Base-by-base conservation (phyloP, 2,797 vertebrate genomes). In the Lepidocolaptes lacrymiger region DNA sequence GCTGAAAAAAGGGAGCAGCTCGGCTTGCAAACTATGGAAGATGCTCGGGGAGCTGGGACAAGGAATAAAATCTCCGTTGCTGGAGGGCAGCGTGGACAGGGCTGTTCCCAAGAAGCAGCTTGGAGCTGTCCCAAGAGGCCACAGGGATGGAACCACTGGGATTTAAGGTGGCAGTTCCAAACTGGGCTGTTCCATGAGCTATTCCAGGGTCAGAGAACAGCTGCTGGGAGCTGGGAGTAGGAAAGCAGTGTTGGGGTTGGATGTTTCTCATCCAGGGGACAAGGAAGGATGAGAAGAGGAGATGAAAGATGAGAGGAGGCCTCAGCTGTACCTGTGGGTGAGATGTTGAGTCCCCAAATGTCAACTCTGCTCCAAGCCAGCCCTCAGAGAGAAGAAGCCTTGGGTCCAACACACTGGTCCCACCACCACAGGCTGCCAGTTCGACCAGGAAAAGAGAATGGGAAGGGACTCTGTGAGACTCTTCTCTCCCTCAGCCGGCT, bases 21-120 rank as follows among this genome's bases (percentile, higher is more conserved):
- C 73, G 75, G 10, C 17, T 90, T 79, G 48, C 17, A 49, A 85
- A 89, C 8, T 18, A 5, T 10, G 8, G 51, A 72, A 63, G 16
- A 6, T 18, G 18, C 20, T 48, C 0, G 0, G 9, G 55, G 12
- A 88, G 30, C 10, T 61, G 56, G 5, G 14, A 21, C 44, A 37
- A 2, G 1, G 28, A 43, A 52, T 71, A 41, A 78, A 28, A n/a
- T 17, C 17, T 59, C 61, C 8, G 1, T 17, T 10, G 16, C 34
- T 76, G 82, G 18, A 76, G 23, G 30, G 15, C 15, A 58, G 6
- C 1, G 0, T 19, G 44, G 20, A n/a, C 37, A 27, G 17, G 22
- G 19, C 4, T 61, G 43, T 5, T 80, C 39, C 46, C 27, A 72
- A 75, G 24, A 78, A 49, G 10, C 13, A 34, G 6, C 24, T 69